A percentile compares a stretch with the other conserved stretches of the same genome.
Conservation (phyloP, 2,797 vertebrate genomes). For the Gouania willdenowi region DNA sequence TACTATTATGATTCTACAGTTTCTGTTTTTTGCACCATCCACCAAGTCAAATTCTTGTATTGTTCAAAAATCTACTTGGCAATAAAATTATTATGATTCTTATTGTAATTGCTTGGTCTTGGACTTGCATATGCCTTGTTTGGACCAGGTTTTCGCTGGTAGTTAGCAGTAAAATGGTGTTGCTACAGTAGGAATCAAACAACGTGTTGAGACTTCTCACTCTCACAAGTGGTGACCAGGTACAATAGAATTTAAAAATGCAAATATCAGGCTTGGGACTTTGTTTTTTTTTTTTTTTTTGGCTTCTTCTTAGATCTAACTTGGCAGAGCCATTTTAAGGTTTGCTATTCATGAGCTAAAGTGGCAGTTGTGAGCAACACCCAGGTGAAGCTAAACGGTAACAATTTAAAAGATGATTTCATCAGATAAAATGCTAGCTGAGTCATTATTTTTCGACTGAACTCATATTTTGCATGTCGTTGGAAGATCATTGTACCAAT, state of each 20-base stretch:
- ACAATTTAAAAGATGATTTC: no score
- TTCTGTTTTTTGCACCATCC: no score
- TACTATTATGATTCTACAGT: no score
- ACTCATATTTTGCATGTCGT: no score
- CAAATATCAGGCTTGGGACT: conserved; percentile 10
- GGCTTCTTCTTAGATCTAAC: conserved; percentile 2
- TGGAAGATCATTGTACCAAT: no score
- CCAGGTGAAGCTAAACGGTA: conserved; percentile 4
- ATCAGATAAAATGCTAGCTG: no score
- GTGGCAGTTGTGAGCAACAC: conserved; percentile 2
- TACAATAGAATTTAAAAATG: conserved; percentile 22
- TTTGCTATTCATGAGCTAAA: conserved; percentile 3
- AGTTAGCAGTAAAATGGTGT: conserved; percentile 61
- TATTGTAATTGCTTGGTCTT: conserved; percentile 59
- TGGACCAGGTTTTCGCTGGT: conserved; percentile 30
- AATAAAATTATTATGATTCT: no score
- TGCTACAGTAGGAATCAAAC: neutral
- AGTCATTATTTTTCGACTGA: no score
- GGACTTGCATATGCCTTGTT: conserved; percentile 35
- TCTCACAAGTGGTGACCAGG: conserved; percentile 27
- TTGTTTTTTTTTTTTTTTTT: conserved; percentile 14
- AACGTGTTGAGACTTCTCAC: conserved; percentile 30
- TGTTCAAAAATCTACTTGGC: no score
- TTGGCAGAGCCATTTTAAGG: conserved; percentile 16
- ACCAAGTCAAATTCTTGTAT: no score